Conservation (phyloP, 2,113 vertebrate species). For the Ammodytes marinus region DNA sequence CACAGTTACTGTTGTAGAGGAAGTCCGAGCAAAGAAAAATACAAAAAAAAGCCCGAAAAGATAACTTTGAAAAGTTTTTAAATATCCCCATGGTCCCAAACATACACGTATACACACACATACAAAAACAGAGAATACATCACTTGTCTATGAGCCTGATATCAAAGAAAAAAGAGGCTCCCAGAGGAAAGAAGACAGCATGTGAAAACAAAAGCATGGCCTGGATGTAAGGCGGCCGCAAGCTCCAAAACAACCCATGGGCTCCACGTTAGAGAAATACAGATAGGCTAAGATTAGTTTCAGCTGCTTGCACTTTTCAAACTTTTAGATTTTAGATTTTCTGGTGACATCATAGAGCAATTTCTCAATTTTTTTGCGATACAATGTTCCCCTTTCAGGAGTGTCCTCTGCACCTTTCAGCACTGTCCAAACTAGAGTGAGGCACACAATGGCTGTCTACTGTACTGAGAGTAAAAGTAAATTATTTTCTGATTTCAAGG, state of each 20-base stretch:
- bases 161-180: conserved; percentile 9
- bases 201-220: conserved; percentile 22
- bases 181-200: conserved; percentile 5
- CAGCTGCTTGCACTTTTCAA: conserved; percentile 31
- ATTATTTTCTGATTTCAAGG: conserved; percentile 32
- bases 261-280: conserved; percentile 53
- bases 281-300: conserved; percentile 34
- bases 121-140: background rate
- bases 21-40: background rate
- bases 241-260: conserved; percentile 50
- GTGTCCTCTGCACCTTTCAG: background rate
- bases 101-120: background rate
- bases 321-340: conserved; percentile 19
- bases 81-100: conserved; percentile 1
- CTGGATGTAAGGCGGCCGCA: conserved; percentile 36
- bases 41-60: background rate
- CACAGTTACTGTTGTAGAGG: background rate
- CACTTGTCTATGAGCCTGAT: conserved; percentile 1
- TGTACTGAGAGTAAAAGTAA: conserved; percentile 11
- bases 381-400: background rate
- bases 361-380: conserved; percentile 9
- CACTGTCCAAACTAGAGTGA: background rate
- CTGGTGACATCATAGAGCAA: conserved; percentile 7
- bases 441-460: background rate
- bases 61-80: background rate